Percentiles rank a stretch among this genome's conserved stretches.
Evolutionary conservation across 1,140 invertebrate genomes (phyloP).

Genomic region (Ceratina australensis): DNA sequence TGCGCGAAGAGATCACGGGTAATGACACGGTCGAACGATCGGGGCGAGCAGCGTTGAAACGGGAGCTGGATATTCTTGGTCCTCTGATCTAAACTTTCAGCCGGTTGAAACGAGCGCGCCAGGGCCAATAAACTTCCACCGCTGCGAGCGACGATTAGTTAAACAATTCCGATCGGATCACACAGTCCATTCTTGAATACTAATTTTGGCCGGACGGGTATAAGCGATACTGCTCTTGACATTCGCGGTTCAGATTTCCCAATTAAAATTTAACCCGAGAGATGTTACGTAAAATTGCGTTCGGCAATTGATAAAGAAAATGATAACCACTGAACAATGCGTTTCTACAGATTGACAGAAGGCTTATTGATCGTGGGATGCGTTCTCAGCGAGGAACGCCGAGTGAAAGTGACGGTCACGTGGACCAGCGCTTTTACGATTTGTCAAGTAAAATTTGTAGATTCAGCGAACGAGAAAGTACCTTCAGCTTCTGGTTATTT

Average conservation of each 20-base stretch:
- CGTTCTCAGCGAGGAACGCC: conserved; percentile 5
- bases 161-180: not conserved
- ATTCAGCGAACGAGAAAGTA: too few species aligned
- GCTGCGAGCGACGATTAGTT: not conserved
- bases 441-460: not conserved
- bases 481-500: too few species aligned
- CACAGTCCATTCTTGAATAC: not conserved
- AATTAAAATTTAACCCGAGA: too few species aligned
- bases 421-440: not conserved
- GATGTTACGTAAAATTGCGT: too few species aligned
- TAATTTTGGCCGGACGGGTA: not conserved
- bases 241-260: too few species aligned
- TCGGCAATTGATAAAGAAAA: conserved; percentile 18
- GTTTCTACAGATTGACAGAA: conserved; percentile 32
- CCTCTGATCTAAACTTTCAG: conserved; percentile 22
- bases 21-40: conserved; percentile 44
- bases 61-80: conserved; percentile 23
- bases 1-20: conserved; percentile 33
- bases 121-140: conserved; percentile 4
- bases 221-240: too few species aligned
- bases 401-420: conserved; percentile 34
- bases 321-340: conserved; percentile 22
- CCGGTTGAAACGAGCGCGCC: not conserved
- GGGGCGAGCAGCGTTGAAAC: conserved; percentile 18
- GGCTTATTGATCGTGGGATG: conserved; percentile 12